Evolutionary conservation across 1,140 invertebrate genomes (phyloP), one percentile per base, ranked within the genome.

Genomic region (Ctenoplectra terminalis): DNA sequence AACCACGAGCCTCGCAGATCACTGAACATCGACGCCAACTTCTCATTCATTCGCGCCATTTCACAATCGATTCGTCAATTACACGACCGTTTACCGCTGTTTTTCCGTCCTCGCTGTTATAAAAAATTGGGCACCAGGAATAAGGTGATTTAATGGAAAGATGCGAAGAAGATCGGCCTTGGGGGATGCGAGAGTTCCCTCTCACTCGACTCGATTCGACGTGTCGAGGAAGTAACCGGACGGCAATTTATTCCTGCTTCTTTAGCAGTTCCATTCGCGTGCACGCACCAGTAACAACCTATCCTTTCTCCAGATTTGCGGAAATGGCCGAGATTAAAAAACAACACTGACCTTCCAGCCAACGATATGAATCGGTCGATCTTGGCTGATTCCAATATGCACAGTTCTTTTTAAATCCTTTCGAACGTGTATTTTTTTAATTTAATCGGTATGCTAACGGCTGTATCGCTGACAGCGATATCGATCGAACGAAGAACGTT

Each of bases 101-200:
- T 71, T 50, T 61, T 48, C 61, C 66, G 58, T 61, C 58, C 69
- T 63, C 77, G 60, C 17, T 6, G n/a, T 20, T 17, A 23, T 46
- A 71, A 9, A 71, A 78, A 78, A 78, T 71, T 50, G 64, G 31
- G 31, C 48, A 50, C 50, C 31, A 17, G 56, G 56, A 69, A 72
- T 31, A 69, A 73, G 58, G 46, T 40, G 70, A 56, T 52, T 63
- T 46, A 74, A 63, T 46, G 34, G 46, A 29, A 31, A 52, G 58
- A 80, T 29, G 70, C 60, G 77, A 80, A 34, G 76, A 80, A 13
- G 58, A 83, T 64, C 67, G 82, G 50, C 77, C 82, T 83, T 83
- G 67, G 43, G 34, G 46, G 13, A 48, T 43, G 20, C 75, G 50
- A 64, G 46, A 58, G 43, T 83, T 83, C 23, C 77, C 82, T 80